These are phyloP conservation scores for Pilophorus perplexus DNA, from an alignment of 2,888 invertebrate genomes.

Conservation along the genomic window DNA sequence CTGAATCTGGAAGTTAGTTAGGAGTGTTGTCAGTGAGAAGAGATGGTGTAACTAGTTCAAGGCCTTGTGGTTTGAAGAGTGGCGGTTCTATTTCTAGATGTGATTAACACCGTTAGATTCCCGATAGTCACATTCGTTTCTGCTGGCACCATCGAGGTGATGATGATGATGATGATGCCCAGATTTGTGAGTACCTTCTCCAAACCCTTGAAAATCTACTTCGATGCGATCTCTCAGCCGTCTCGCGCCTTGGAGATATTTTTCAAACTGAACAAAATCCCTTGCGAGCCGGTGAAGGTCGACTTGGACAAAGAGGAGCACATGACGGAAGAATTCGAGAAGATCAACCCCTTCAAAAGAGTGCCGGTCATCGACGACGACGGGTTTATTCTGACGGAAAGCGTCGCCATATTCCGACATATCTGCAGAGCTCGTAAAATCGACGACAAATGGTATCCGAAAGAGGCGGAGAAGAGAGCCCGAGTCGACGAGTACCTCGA, in stretches of 20 bases:
- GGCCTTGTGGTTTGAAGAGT: no score
- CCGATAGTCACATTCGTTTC: no score
- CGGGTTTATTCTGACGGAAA: conserved; percentile 66
- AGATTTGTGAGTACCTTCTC: conserved; percentile 52
- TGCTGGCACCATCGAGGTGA: no score
- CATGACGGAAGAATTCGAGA: conserved; percentile 60
- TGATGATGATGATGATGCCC: conserved; percentile 58
- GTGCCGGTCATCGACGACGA: conserved; percentile 68
- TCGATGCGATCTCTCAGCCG: conserved; percentile 74
- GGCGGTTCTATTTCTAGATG: no score
- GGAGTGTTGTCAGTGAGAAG: no score
- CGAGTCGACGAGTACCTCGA: conserved; percentile 57
- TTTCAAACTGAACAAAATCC: conserved; percentile 59
- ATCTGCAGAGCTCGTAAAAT: conserved; percentile 53
- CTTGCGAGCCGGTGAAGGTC: conserved; percentile 53
- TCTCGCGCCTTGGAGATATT: conserved; percentile 69
- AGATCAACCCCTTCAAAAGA: conserved; percentile 62
- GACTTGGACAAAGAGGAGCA: conserved; percentile 58
- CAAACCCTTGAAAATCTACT: conserved; percentile 57
- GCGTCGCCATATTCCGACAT: conserved; percentile 58
- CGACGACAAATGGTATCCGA: conserved; percentile 58
- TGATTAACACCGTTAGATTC: no score
- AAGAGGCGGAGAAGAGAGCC: conserved; percentile 54
- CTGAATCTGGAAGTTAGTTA: no score
- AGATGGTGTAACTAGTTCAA: no score